These are phyloP conservation scores for Cassiopea xamachana DNA, from an alignment of 30 jellyfish, hydroid and myxozoan genomes.

Conservation along the genomic window DNA sequence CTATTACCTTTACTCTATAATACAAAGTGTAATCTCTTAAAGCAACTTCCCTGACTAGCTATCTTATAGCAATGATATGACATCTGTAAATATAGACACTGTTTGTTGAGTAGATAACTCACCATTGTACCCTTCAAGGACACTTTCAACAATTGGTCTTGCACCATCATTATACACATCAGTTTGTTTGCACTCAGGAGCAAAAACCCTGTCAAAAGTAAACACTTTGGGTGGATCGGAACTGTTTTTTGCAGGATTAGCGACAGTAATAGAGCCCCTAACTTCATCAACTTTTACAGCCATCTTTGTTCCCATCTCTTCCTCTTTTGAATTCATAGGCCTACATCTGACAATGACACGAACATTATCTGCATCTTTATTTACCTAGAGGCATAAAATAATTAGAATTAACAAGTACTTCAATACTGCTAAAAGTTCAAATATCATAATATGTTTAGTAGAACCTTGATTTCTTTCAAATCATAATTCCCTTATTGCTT, in stretches of 20 bases:
- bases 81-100: background rate
- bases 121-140: slow-evolving; percentile 97
- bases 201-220: slow-evolving; percentile 94
- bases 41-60: too few species aligned
- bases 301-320: slow-evolving; percentile 63
- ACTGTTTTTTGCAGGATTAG: slow-evolving; percentile 56
- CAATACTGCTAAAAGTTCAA: background rate
- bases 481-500: too few species aligned
- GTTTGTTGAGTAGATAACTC: background rate
- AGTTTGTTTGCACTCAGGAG: slow-evolving; percentile 96
- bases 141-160: slow-evolving; percentile 97
- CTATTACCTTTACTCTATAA: too few species aligned
- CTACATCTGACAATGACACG: slow-evolving; percentile 96
- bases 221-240: slow-evolving; percentile 92
- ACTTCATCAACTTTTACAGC: slow-evolving; percentile 92
- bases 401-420: background rate
- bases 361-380: slow-evolving; percentile 81
- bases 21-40: too few species aligned
- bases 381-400: slow-evolving; percentile 13
- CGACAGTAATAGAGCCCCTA: slow-evolving; percentile 80
- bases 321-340: slow-evolving; percentile 92
- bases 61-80: too few species aligned
- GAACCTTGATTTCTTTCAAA: too few species aligned
- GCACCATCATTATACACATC: slow-evolving; percentile 97
- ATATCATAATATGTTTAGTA: background rate